Conservation (phyloP, 2,797 vertebrate species). For the Poeciliopsis presidionis region DNA sequence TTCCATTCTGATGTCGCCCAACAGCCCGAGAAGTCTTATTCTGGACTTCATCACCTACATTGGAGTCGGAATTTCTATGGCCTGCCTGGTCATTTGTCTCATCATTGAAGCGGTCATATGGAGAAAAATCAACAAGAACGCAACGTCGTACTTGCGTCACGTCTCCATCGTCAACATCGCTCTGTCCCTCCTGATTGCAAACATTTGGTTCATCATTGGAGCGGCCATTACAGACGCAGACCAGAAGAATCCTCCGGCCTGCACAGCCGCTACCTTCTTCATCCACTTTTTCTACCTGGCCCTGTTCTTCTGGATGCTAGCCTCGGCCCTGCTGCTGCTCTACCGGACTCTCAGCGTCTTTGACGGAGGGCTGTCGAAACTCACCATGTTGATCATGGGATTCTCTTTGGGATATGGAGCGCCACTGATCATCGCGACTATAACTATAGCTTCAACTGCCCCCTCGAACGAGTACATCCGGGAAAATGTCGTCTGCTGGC, state of each 20-base stretch:
- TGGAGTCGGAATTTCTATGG: conserved; percentile 86
- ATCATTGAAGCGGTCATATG: conserved; percentile 87
- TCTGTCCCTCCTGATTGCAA: conserved; percentile 86
- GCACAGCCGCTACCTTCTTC: conserved; percentile 86
- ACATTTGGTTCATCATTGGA: conserved; percentile 88
- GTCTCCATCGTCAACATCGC: conserved; percentile 89
- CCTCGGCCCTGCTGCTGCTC: conserved; percentile 87
- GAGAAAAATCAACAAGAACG: conserved; percentile 85
- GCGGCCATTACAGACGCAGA: conserved; percentile 57
- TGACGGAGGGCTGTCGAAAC: neutral
- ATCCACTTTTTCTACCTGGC: conserved; percentile 92
- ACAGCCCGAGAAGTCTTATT: accelerated
- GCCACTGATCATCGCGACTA: conserved; percentile 83
- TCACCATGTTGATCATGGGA: conserved; percentile 79
- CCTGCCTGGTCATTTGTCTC: conserved; percentile 85
- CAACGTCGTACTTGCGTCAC: conserved; percentile 88
- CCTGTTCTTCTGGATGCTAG: conserved; percentile 95
- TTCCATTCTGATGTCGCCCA: conserved; percentile 90
- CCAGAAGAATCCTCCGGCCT: conserved; percentile 51
- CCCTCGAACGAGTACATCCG: conserved; percentile 66
- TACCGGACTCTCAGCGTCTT: conserved; percentile 69
- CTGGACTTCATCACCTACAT: conserved; percentile 83
- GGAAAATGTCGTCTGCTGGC: conserved; percentile 79
- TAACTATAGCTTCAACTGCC: conserved; percentile 68
- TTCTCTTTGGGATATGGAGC: conserved; percentile 87